Evolutionary conservation across 2,797 vertebrate genomes (phyloP).

Genomic region (Neosilurus mollespiculum): DNA sequence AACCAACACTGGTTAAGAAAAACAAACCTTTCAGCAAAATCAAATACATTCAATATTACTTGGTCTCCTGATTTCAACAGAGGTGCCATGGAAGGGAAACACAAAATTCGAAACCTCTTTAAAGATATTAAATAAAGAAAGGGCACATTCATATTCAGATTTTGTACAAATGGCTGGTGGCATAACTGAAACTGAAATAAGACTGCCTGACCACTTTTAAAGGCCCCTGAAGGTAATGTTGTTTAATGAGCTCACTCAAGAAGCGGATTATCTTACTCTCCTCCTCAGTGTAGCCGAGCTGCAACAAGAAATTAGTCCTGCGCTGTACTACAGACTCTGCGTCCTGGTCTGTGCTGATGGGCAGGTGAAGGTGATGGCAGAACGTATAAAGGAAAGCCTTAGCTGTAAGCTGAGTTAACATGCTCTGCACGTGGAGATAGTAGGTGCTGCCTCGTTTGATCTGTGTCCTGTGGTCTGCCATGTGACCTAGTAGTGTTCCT

Average conservation of each 20-base stretch:
- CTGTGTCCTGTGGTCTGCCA: slow-evolving; percentile 92
- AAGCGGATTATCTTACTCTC: slow-evolving; percentile 88
- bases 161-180: slow-evolving; percentile 95
- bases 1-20: neutral
- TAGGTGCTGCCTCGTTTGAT: slow-evolving; percentile 95
- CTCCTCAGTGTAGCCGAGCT: slow-evolving; percentile 85
- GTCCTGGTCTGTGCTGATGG: slow-evolving; percentile 76
- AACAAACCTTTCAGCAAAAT: neutral
- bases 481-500: slow-evolving; percentile 80
- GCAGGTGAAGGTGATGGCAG: slow-evolving; percentile 93
- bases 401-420: slow-evolving; percentile 84
- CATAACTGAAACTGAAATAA: slow-evolving; percentile 89
- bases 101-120: neutral
- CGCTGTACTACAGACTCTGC: slow-evolving; percentile 73
- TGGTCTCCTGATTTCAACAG: slow-evolving; percentile 48
- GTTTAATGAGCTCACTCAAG: slow-evolving; percentile 89
- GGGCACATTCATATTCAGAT: slow-evolving; percentile 73
- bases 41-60: slow-evolving; percentile 48
- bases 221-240: slow-evolving; percentile 80
- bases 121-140: slow-evolving; percentile 9
- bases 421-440: slow-evolving; percentile 87
- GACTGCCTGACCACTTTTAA: slow-evolving; percentile 61
- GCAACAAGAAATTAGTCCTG: slow-evolving; percentile 83
- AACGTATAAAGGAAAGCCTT: slow-evolving; percentile 93
- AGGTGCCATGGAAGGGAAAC: slow-evolving; percentile 6